These are phyloP conservation scores for Temnothorax longispinosus DNA, from an alignment of 1,140 invertebrate genomes.

Conservation along the genomic window DNA sequence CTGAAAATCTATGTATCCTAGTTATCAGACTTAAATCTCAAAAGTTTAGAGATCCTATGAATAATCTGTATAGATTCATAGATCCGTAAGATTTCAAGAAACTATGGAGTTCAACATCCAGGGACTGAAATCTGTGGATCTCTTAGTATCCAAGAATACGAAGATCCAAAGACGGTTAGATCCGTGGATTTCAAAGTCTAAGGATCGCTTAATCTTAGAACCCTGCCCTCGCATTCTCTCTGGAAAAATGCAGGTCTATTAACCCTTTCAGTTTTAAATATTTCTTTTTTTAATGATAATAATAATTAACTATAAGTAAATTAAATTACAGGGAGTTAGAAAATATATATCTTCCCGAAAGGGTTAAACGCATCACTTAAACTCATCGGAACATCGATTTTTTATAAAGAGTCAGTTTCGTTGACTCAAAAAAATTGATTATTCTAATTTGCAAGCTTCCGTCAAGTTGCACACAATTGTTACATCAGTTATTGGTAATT, in stretches of 20 bases:
- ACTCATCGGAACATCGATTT: background rate
- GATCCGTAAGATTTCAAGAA: slow-evolving; percentile 26
- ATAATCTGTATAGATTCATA: slow-evolving; percentile 20
- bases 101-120: background rate
- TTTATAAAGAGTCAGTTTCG: background rate
- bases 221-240: slow-evolving; percentile 8
- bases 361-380: slow-evolving; percentile 27
- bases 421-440: slow-evolving; percentile 21
- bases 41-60: slow-evolving; percentile 9
- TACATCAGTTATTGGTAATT: slow-evolving; percentile 37
- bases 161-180: slow-evolving; percentile 15
- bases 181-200: slow-evolving; percentile 17
- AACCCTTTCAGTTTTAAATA: slow-evolving; percentile 23
- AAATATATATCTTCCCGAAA: slow-evolving; percentile 25
- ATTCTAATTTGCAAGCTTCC: slow-evolving; percentile 31
- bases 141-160: background rate
- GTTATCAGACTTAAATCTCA: slow-evolving; percentile 23
- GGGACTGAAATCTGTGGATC: slow-evolving; percentile 12
- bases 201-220: slow-evolving; percentile 11
- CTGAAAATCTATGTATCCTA: slow-evolving; percentile 5
- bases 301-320: slow-evolving; percentile 17
- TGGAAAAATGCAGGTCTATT: slow-evolving; percentile 31
- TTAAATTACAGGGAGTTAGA: slow-evolving; percentile 1
- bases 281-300: background rate
- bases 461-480: slow-evolving; percentile 38